These are phyloP conservation scores for Pelusios castaneus DNA, from an alignment of 2,113 vertebrate species.

Conservation along the genomic window DNA sequence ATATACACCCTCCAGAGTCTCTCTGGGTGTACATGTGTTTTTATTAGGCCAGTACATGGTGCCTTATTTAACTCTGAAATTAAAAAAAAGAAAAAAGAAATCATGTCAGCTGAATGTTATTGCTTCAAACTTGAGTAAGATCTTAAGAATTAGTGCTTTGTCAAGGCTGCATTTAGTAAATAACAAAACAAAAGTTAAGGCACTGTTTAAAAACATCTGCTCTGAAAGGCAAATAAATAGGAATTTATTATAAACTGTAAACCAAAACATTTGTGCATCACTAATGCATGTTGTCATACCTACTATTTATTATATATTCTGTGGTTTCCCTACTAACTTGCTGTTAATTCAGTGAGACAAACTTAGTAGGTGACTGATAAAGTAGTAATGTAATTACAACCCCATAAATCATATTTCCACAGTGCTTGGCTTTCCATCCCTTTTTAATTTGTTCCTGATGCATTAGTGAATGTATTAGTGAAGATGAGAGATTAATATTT, in stretches of 20 bases:
- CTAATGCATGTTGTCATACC: conserved; percentile 19
- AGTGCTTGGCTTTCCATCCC: neutral
- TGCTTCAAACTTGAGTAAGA: neutral
- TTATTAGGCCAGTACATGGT: neutral
- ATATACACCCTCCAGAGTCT: no score
- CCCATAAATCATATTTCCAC: conserved; percentile 23
- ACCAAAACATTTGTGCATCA: neutral
- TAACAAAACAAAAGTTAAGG: conserved; percentile 58
- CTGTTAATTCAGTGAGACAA: conserved; percentile 29
- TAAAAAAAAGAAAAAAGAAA: neutral
- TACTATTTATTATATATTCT: conserved; percentile 12
- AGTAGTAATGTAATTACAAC: conserved; percentile 9
- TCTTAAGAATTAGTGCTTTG: conserved; percentile 15
- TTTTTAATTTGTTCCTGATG: neutral
- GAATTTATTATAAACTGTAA: conserved; percentile 38
- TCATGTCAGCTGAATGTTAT: neutral
- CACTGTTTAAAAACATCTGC: neutral
- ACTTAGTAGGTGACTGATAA: neutral
- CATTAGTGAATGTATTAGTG: neutral
- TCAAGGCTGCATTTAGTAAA: conserved; percentile 48
- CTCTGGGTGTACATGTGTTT: neutral
- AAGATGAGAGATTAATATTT: neutral
- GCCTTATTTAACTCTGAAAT: neutral
- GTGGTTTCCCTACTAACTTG: neutral
- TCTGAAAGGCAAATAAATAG: conserved; percentile 39